Percentiles rank a stretch among this genome's conserved stretches.
phyloP scores from a whole-genome alignment of 2,797 vertebrate genomes.

The Acanthurus leucopareius region DNA sequence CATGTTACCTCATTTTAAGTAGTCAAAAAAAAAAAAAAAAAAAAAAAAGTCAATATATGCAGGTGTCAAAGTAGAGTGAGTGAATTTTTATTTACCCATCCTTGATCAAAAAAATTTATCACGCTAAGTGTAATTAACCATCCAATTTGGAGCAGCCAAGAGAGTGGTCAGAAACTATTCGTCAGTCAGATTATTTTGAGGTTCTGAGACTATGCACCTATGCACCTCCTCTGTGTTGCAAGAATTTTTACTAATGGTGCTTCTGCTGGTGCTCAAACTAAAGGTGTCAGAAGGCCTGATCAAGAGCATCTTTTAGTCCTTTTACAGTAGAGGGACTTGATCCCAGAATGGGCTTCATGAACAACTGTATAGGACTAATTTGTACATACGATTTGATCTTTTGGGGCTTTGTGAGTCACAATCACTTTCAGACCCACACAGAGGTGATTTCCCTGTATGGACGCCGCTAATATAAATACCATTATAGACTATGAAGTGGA shows the following conservation, averaged over 20 bases:
- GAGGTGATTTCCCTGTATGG: slow-evolving; percentile 3
- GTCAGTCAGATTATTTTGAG: slow-evolving; percentile 62
- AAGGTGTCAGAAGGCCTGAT: slow-evolving; percentile 77
- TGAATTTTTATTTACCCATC: slow-evolving; percentile 55
- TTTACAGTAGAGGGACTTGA: slow-evolving; percentile 69
- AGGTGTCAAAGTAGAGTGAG: slow-evolving; percentile 75
- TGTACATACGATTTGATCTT: slow-evolving; percentile 74
- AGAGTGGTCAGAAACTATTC: slow-evolving; percentile 66
- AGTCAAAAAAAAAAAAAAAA: slow-evolving; percentile 58
- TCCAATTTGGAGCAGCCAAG: slow-evolving; percentile 84
- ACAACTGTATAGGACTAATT: slow-evolving; percentile 68
- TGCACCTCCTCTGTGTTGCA: slow-evolving; percentile 80
- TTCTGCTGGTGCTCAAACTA: slow-evolving; percentile 86
- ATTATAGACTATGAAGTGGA: slow-evolving; percentile 57
- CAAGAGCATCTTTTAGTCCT: slow-evolving; percentile 71
- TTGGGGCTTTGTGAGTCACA: slow-evolving; percentile 53
- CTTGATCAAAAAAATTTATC: slow-evolving; percentile 42
- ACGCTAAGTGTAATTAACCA: slow-evolving; percentile 84
- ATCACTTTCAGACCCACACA: slow-evolving; percentile 41
- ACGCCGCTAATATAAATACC: slow-evolving; percentile 51
- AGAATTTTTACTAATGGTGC: slow-evolving; percentile 86
- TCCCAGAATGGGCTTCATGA: slow-evolving; percentile 61
- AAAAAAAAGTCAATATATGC: slow-evolving; percentile 78
- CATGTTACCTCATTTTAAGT: slow-evolving; percentile 81
- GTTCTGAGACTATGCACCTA: slow-evolving; percentile 82